Base-by-base conservation (phyloP, 1,140 invertebrate genomes). In the Psix sp. region DNA sequence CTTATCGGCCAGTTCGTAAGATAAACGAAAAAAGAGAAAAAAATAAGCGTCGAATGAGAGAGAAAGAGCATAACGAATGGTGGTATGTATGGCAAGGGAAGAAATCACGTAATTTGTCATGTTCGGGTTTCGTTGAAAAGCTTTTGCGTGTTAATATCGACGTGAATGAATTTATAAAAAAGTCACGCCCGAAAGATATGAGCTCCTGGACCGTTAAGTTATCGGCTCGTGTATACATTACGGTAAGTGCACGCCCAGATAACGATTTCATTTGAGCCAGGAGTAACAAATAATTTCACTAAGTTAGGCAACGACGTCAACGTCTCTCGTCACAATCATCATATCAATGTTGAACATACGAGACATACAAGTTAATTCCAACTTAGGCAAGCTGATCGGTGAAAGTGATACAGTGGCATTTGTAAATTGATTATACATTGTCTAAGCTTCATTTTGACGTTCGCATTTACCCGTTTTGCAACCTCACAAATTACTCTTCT, bases 201-300 rank as follows among this genome's bases (percentile, higher is more conserved):
- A 33, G 63, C 63, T 74, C 49, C 62, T 62, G 70, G 48, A 15
- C 62, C 31, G 48, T 52, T 74, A 74, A 74, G 66, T 56, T 33
- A 62, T 59, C 39, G 56, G 57, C 24, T 67, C 63, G 45, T 40
- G 63, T 68, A 68, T 68, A 59, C 39, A 56, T 74, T 68, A 65
- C 26, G n/a, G 63, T 59, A 46, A 74, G 63, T 68, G 71, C 57
- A 67, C 62, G 72, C 57, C 51, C 63, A 68, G 63, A 68, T 74
- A 74, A 74, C 57, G 57, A 74, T 74, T 68, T 51, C 46, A 62
- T 62, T 42, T 17, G 21, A 57, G 52, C 39, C 15, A 46, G 62
- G 35, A 31, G 43, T 68, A 68, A 74, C 59, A 46, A 74, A 45
- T 39, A 74, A 74, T 74, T 74, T 63, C 57, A 31, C 51, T n/a